Evolutionary conservation across 2,888 invertebrate genomes (phyloP).

Genomic region (Bruchidius siliquastri): DNA sequence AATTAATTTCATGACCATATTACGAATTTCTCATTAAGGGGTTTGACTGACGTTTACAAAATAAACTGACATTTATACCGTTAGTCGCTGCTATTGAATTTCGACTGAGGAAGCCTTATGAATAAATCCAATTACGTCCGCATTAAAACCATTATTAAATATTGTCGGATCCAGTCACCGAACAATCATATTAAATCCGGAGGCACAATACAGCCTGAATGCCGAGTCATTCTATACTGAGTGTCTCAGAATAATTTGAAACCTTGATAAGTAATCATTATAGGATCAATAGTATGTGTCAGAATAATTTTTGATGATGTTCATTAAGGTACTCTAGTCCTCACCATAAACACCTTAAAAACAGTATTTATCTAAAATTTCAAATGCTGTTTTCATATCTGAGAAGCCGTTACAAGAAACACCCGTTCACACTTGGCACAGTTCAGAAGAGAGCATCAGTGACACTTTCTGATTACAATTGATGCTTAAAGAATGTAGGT

Average conservation of each 20-base stretch:
- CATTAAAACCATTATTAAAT: background rate
- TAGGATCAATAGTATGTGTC: too few species aligned
- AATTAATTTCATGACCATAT: background rate
- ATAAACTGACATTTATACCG: background rate
- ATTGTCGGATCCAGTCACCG: background rate
- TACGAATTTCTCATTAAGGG: background rate
- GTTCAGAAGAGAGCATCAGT: too few species aligned
- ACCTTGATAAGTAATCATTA: too few species aligned
- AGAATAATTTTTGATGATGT: too few species aligned
- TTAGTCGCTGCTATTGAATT: background rate
- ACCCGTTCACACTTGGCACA: too few species aligned
- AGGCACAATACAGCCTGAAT: background rate
- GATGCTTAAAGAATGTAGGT: too few species aligned
- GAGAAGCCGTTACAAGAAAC: too few species aligned
- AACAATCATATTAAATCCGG: background rate
- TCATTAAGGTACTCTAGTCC: too few species aligned
- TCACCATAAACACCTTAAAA: too few species aligned
- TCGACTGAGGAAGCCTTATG: background rate
- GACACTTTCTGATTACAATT: too few species aligned
- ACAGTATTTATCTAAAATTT: too few species aligned
- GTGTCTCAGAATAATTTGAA: background rate
- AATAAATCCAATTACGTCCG: background rate
- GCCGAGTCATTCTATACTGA: background rate
- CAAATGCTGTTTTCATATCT: too few species aligned
- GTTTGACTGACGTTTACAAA: background rate